Percentiles rank a stretch among this genome's conserved stretches.
phyloP scores from a whole-genome alignment of 1,140 invertebrate species.

The Drosophila sproati region DNA sequence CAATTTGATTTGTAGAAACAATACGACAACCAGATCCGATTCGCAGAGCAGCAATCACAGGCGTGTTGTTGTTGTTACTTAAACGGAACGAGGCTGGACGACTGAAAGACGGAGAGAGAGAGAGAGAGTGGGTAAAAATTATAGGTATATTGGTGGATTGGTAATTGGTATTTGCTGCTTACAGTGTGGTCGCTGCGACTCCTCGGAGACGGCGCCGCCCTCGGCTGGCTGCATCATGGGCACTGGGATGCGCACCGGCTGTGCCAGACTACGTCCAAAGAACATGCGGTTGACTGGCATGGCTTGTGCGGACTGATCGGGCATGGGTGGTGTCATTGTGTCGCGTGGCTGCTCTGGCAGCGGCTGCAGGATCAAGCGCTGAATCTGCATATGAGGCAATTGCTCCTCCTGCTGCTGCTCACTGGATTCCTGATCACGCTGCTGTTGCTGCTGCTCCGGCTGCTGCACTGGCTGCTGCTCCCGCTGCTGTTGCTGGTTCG shows the following conservation, averaged over 20 bases:
- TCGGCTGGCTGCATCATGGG: slow-evolving; percentile 85
- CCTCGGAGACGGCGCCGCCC: slow-evolving; percentile 71
- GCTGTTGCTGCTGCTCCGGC: slow-evolving; percentile 43
- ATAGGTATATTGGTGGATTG: neutral
- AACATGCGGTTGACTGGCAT: slow-evolving; percentile 85
- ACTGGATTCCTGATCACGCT: slow-evolving; percentile 64
- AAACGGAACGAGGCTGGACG: slow-evolving; percentile 88
- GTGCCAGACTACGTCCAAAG: slow-evolving; percentile 84
- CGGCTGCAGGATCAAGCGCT: slow-evolving; percentile 79
- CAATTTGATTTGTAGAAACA: slow-evolving; percentile 35
- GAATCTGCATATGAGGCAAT: slow-evolving; percentile 66
- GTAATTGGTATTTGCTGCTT: neutral
- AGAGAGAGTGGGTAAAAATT: neutral
- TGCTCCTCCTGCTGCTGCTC: slow-evolving; percentile 73
- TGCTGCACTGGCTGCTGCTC: slow-evolving; percentile 60
- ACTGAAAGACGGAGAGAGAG: slow-evolving; percentile 84
- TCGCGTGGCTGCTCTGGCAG: slow-evolving; percentile 83
- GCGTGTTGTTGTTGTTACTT: slow-evolving; percentile 86
- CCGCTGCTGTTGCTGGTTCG: slow-evolving; percentile 51
- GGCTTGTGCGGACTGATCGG: slow-evolving; percentile 69
- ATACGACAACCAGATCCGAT: slow-evolving; percentile 63
- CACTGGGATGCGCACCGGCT: slow-evolving; percentile 86
- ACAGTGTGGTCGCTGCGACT: slow-evolving; percentile 87
- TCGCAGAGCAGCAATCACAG: slow-evolving; percentile 86
- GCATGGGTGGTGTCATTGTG: slow-evolving; percentile 83